Percentiles rank a stretch among this genome's conserved stretches.
Conservation (phyloP, 2,888 invertebrate species). For the Xylophagus ater region DNA sequence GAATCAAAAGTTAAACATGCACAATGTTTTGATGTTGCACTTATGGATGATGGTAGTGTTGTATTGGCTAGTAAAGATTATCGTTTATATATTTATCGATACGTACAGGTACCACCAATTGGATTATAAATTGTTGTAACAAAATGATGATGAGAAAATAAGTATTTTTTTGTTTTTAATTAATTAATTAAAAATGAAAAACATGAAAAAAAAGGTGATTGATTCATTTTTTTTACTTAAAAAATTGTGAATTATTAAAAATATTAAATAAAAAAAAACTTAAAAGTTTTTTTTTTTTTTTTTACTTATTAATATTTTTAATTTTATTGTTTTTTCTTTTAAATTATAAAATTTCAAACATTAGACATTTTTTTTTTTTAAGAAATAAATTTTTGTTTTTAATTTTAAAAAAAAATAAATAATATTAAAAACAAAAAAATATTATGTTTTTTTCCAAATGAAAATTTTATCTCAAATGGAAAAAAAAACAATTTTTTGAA, state of each 20-base stretch:
- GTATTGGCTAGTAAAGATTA: constrained; percentile 99
- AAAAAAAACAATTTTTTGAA: too few species aligned
- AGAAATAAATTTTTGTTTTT: background rate
- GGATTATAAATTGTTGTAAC: constrained; percentile 30
- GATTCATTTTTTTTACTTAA: too few species aligned
- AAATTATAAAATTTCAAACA: background rate
- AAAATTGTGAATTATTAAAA: background rate
- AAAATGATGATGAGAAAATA: background rate
- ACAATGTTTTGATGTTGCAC: constrained; percentile 97
- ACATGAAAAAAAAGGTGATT: too few species aligned
- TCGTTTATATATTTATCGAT: constrained; percentile 97
- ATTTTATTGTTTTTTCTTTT: background rate
- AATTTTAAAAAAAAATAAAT: background rate
- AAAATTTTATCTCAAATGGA: too few species aligned
- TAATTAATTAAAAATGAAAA: background rate
- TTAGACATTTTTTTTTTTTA: background rate
- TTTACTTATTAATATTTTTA: background rate
- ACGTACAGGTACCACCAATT: constrained; percentile 86
- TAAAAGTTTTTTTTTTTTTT: background rate
- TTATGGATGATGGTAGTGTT: constrained; percentile 98
- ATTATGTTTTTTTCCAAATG: too few species aligned
- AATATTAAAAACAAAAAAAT: background rate
- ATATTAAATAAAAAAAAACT: background rate
- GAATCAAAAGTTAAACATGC: constrained; percentile 99
- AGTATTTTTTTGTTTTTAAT: background rate